phyloP scores from a whole-genome alignment of 2,113 vertebrate species.

The Burhinus oedicnemus region DNA sequence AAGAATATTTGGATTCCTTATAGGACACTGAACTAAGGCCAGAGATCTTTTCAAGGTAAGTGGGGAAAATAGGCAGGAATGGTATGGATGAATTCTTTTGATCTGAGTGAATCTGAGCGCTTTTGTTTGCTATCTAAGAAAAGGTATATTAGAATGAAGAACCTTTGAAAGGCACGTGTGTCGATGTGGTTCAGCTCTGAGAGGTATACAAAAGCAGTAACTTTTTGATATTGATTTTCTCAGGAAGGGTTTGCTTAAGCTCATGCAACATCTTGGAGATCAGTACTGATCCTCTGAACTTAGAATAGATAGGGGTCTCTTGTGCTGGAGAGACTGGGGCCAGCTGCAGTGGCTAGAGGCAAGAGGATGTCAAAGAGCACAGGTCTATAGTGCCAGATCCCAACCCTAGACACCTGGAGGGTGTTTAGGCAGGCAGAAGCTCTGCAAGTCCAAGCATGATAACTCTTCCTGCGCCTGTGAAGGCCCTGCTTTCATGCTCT shows the following conservation, averaged over 20 bases:
- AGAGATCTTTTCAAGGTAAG: neutral
- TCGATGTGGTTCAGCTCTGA: neutral
- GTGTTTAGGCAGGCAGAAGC: neutral
- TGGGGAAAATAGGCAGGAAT: neutral
- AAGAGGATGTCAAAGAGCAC: neutral
- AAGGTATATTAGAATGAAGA: neutral
- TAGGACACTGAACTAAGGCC: neutral
- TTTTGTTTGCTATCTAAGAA: neutral
- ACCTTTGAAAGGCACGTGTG: neutral
- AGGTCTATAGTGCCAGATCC: neutral
- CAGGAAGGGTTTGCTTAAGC: neutral
- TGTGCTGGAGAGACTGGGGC: neutral
- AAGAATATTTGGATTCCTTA: neutral
- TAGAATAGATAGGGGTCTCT: neutral
- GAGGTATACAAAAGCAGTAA: neutral
- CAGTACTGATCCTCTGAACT: neutral
- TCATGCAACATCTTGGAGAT: neutral
- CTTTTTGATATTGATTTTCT: neutral
- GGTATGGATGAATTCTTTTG: neutral
- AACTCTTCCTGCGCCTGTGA: neutral
- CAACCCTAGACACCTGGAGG: neutral
- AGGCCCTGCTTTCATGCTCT: neutral
- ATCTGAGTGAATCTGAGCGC: neutral
- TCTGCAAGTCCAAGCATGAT: neutral
- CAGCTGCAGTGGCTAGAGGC: accelerated